Evolutionary conservation across 2,888 invertebrate species (phyloP).

Genomic region (Caenorhabditis sp.): DNA sequence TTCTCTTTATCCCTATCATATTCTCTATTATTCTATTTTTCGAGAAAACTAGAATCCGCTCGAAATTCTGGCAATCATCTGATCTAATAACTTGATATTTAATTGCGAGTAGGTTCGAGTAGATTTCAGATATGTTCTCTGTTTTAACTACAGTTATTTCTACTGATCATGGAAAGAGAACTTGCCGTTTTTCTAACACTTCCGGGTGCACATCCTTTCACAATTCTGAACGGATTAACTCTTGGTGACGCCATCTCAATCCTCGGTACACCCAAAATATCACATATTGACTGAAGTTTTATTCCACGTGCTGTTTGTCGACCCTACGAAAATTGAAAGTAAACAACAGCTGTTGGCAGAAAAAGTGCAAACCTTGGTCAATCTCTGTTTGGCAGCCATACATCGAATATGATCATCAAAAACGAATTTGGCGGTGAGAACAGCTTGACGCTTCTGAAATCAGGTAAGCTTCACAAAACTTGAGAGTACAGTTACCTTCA

Average conservation of each 20-base stretch:
- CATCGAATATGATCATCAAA: slow-evolving; percentile 99
- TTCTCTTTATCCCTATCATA: no score
- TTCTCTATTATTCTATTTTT: no score
- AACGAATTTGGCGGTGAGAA: slow-evolving; percentile 89
- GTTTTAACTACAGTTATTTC: no score
- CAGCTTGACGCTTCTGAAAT: slow-evolving; percentile 75
- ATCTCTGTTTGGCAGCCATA: slow-evolving; percentile 95
- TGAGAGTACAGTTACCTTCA: no score
- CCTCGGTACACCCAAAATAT: slow-evolving; percentile 79
- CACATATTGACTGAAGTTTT: slow-evolving; percentile 94
- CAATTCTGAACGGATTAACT: slow-evolving; percentile 56
- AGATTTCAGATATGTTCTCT: no score
- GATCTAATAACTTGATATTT: no score
- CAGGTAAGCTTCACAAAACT: background rate
- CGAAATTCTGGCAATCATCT: no score
- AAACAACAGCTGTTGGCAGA: background rate
- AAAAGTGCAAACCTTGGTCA: slow-evolving; percentile 72
- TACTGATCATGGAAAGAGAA: no score
- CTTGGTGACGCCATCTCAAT: slow-evolving; percentile 35
- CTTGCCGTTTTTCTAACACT: slow-evolving; percentile 52
- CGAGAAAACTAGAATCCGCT: no score
- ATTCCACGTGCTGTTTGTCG: slow-evolving; percentile 91
- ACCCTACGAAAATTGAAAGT: slow-evolving; percentile 74
- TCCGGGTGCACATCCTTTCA: slow-evolving; percentile 60
- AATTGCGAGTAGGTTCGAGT: no score